Evolutionary conservation across 2,888 invertebrate species (phyloP), one percentile per base, ranked within the genome.

Genomic region (Listrodromus nycthemerus): DNA sequence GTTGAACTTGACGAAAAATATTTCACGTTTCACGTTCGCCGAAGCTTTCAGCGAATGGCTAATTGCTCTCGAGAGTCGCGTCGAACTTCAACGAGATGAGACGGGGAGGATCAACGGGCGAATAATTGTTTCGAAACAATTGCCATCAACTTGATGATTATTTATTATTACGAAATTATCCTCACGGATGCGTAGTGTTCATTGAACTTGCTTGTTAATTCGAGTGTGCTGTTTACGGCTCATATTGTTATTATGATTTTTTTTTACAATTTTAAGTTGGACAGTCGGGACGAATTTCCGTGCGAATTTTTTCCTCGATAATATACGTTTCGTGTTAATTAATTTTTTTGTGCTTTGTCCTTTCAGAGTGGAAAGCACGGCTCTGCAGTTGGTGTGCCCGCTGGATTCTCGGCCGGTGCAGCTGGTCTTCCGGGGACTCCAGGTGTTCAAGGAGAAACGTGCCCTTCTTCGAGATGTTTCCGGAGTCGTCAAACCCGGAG

Each of bases 401-500:
- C 94, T 95, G 89, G 94, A 94, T 93, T 95, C 95, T 81, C 94
- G 95, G 83, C 95, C 96, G 83, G 94, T 96, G 88, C 96, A 96
- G 93, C 93, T 96, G 91, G 95, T 96, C 89, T 96, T 96, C 94
- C 94, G 95, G 88, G 95, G 95, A 84, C 92, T 96, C 86, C 95
- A 95, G 87, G 95, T 95, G 87, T 93, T 92, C 87, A 93, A 94
- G 87, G 94, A 93, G 86, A 94, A 95, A 86, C 94, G 96, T 78
- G 94, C 94, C 70, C 95, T 97, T 87, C 95, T 97, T 78, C 94
- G 95, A 87, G 96, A 96, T 94, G 96, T 97, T 89, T 96, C 95
- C 91, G 97, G 97, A 52, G 94, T 96, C 88, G 97, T 96, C 87
- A 95, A 96, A 88, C 96, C 97, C 21, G 97, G 97, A 70, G 96